Conservation (phyloP, 2,113 vertebrate species). For the Lepisosteus osseus region DNA sequence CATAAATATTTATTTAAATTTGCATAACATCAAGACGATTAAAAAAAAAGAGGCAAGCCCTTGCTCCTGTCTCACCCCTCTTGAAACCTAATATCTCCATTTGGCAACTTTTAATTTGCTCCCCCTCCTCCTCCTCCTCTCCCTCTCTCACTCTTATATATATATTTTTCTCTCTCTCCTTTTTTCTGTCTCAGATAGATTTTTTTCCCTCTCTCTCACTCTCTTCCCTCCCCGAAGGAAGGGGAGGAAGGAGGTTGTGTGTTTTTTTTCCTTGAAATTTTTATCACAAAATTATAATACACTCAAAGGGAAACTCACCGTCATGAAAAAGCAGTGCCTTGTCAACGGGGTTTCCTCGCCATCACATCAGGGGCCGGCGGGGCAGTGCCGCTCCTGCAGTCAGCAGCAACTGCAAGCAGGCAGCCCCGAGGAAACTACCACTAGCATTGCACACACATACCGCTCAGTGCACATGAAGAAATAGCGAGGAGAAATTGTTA, state of each 20-base stretch:
- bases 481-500: slow-evolving; percentile 15
- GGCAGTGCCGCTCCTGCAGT: slow-evolving; percentile 61
- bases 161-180: slow-evolving; percentile 71
- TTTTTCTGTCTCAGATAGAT: slow-evolving; percentile 87
- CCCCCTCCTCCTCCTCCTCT: slow-evolving; percentile 65
- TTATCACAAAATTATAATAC: slow-evolving; percentile 99
- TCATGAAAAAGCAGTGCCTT: slow-evolving; percentile 99
- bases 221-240: slow-evolving; percentile 90
- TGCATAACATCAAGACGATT: slow-evolving; percentile 69
- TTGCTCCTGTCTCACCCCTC: slow-evolving; percentile 79
- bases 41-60: slow-evolving; percentile 63
- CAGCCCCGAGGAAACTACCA: slow-evolving; percentile 40
- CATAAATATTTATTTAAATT: slow-evolving; percentile 68
- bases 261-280: slow-evolving; percentile 99
- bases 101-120: slow-evolving; percentile 99
- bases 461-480: slow-evolving; percentile 5
- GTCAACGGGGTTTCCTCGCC: slow-evolving; percentile 99
- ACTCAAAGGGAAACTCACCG: slow-evolving; percentile 99
- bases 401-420: slow-evolving; percentile 42
- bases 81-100: slow-evolving; percentile 99
- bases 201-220: slow-evolving; percentile 70
- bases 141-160: slow-evolving; percentile 82
- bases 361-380: slow-evolving; percentile 95
- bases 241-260: slow-evolving; percentile 90
- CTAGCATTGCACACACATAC: slow-evolving; percentile 28